Base-by-base conservation (phyloP, 2,113 vertebrate species). In the Eleginops maclovinus region DNA sequence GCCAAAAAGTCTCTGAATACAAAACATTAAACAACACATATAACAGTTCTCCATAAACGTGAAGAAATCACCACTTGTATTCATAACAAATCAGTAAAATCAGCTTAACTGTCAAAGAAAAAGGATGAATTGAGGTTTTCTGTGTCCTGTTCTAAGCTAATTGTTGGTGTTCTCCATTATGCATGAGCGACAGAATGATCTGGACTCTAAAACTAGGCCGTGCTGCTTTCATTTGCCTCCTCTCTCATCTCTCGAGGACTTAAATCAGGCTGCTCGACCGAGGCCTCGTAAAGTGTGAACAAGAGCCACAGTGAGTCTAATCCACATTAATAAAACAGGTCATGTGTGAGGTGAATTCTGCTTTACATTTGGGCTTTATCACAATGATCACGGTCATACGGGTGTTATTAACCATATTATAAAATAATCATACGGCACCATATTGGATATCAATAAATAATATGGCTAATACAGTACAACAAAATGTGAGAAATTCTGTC, bases 121-220 rank as follows among this genome's bases (percentile, higher is more conserved):
- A 11, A 28, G 17, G 17, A 44, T 55, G 4, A 46, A 36, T 1
- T 10, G 22, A 46, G 24, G 6, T 26, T 1, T 40, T 61, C 19
- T 19, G 59, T 10, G 54, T 46, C n/a, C 8, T 2, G 16, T n/a
- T 72, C 16, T 28, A 3, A 44, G 44, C 36, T 49, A 36, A 60
- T 22, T 54, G 56, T 55, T 55, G 31, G 59, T 12, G 51, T 6
- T 26, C 61, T 86, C 77, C 67, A 89, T 85, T 77, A 89, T 79
- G 62, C 74, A 83, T 85, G 82, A 78, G 79, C 63, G 67, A 71
- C 79, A 85, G 77, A 81, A 81, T 28, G 61, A 77, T 76, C 79
- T 77, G 62, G 77, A 81, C 73, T 75, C 69, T 53, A n/a, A 88
- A 88, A 83, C 59, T 55, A 87, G 82, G 85, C 54, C 77, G 22